Evolutionary conservation across 2,797 vertebrate species (phyloP).

Genomic region (Vespertilio murinus): DNA sequence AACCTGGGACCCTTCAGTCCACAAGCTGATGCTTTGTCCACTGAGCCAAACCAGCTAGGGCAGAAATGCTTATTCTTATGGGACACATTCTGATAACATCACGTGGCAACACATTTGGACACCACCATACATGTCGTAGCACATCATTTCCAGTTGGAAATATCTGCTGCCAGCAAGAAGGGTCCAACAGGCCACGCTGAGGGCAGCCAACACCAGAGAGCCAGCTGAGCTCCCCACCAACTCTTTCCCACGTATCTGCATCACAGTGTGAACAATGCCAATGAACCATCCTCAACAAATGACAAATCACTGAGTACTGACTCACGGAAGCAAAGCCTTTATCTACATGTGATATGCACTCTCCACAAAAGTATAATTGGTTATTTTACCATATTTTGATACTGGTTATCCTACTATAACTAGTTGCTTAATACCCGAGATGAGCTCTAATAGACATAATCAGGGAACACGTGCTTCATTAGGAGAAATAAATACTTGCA

Average conservation of each 20-base stretch:
- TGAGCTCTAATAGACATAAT: neutral
- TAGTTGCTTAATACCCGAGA: neutral
- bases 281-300: rapidly evolving
- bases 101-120: neutral
- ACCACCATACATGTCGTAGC: neutral
- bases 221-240: neutral
- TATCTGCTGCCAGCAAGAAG: neutral
- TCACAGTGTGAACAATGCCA: neutral
- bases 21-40: too few species aligned
- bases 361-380: neutral
- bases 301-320: neutral
- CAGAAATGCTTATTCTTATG: neutral
- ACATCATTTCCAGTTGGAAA: neutral
- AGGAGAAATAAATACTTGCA: neutral
- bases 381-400: constrained; percentile 17
- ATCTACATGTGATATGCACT: neutral
- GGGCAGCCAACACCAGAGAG: rapidly evolving
- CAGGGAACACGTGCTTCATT: neutral
- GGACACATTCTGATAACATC: neutral
- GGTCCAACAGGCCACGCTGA: neutral
- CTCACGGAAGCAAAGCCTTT: neutral
- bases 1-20: too few species aligned
- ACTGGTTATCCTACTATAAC: neutral
- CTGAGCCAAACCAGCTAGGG: too few species aligned
- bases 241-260: neutral